Base-by-base conservation (phyloP, 2,113 vertebrate genomes). In the Gallinago jamesoni region DNA sequence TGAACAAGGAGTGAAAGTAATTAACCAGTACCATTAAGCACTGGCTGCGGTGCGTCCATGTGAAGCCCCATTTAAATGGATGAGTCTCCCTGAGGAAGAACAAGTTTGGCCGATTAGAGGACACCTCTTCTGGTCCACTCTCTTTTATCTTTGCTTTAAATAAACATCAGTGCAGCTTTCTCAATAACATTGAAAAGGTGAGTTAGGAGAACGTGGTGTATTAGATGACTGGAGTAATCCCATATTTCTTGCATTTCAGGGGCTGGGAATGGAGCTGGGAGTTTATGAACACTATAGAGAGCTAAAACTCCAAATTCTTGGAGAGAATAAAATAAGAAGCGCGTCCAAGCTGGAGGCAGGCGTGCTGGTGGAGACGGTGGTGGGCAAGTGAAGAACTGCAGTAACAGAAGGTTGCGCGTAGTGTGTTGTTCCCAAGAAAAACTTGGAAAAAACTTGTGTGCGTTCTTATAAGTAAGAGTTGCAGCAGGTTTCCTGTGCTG, bases 321-420 rank as follows among this genome's bases (percentile, higher is more conserved):
- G 53, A 39, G n/a, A 31, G 13, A n/a, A 59, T 31, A 43, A 63
- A 47, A 21, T 23, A 39, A 33, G 16, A 31, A 80, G 18, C 14
- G n/a, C 1, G 1, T 5, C 16, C 28, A 19, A 0, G 2, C 47
- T 56, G 72, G 27, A 67, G 43, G 37, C 27, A 18, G 39, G 33
- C 7, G 3, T 23, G 55, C 35, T 43, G 23, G 43, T 20, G 60
- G 45, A 21, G 50, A 39, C 11, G 39, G 39, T 39, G 39, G 43
- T 3, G 13, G 45, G 43, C 59, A 12, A 37, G 21, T 1, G 12
- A 76, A 55, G 27, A 14, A 18, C 39, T 31, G n/a, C 50, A 25
- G 45, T 17, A 55, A 22, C 30, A 57, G 39, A 31, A 63, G 50
- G 35, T 25, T 63, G 48, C 79, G 41, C 23, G 4, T 18, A 22